These are phyloP conservation scores for Epizoanthus ramosus DNA, from an alignment of 92 coral and sea anemone genomes.

Conservation along the genomic window DNA sequence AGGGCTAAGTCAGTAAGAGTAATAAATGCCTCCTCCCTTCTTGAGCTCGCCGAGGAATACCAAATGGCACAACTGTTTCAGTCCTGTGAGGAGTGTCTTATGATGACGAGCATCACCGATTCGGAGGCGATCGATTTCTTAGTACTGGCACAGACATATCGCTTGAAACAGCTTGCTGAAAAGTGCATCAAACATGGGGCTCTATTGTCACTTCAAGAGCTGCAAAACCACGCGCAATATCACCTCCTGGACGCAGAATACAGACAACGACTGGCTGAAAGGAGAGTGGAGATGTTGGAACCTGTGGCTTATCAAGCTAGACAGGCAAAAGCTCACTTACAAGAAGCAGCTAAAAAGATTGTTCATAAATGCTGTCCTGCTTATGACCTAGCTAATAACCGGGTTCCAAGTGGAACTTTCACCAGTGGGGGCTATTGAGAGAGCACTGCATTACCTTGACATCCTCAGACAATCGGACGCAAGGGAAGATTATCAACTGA, in stretches of 20 bases:
- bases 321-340: too few relatives aligned
- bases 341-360: too few relatives aligned
- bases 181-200: neutral
- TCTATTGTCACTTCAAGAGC: neutral
- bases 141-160: neutral
- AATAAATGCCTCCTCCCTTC: neutral
- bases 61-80: slow-evolving; percentile 12
- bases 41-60: neutral
- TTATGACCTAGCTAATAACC: too few relatives aligned
- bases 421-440: too few relatives aligned
- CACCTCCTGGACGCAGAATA: neutral
- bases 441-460: too few relatives aligned
- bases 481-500: too few relatives aligned
- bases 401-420: too few relatives aligned
- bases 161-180: slow-evolving; percentile 8
- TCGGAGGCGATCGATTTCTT: neutral
- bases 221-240: neutral
- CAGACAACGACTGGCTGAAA: neutral
- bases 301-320: too few relatives aligned
- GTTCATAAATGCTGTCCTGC: too few relatives aligned
- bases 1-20: neutral
- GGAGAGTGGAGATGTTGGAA: too few relatives aligned
- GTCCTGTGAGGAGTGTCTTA: neutral
- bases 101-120: neutral
- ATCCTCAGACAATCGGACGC: too few relatives aligned